A percentile compares a stretch with the other conserved stretches of the same genome.
These are phyloP conservation scores for Myotis daubentonii DNA, from an alignment of 2,797 vertebrate species.

Conservation along the genomic window DNA sequence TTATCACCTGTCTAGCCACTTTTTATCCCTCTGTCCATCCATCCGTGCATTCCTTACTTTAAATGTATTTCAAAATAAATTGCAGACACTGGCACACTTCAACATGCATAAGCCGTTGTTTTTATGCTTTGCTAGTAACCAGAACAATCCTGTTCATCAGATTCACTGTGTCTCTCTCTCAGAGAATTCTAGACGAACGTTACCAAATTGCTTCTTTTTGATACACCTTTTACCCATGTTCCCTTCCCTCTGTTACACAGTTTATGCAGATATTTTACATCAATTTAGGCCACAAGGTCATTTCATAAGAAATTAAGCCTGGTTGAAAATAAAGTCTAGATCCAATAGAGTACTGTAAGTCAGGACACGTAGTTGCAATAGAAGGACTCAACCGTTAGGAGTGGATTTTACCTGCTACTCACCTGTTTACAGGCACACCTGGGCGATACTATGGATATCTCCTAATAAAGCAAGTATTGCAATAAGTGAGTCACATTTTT, in stretches of 20 bases:
- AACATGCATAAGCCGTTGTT: not conserved
- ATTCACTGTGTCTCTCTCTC: not conserved
- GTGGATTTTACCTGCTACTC: not conserved
- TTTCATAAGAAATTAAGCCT: not conserved
- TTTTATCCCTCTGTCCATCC: not conserved
- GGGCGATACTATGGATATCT: not conserved
- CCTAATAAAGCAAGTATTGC: not conserved
- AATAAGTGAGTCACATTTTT: not conserved
- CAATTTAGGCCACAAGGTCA: not conserved
- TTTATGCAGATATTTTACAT: not conserved
- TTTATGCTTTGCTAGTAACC: not conserved
- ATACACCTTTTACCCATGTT: not conserved
- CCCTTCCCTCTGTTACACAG: not conserved
- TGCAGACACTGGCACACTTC: not conserved
- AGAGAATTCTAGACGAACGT: not conserved
- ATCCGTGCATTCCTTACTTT: not conserved
- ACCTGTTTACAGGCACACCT: not conserved
- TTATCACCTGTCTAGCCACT: not conserved
- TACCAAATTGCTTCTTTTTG: not conserved
- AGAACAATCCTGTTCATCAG: not conserved
- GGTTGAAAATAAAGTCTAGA: not conserved
- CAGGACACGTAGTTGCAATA: not conserved
- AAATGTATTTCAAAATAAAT: not conserved
- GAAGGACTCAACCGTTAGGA: not conserved
- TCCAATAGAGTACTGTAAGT: not conserved